Evolutionary conservation across 2,113 vertebrate genomes (phyloP).

Genomic region (Cynoglossus semilaevis): DNA sequence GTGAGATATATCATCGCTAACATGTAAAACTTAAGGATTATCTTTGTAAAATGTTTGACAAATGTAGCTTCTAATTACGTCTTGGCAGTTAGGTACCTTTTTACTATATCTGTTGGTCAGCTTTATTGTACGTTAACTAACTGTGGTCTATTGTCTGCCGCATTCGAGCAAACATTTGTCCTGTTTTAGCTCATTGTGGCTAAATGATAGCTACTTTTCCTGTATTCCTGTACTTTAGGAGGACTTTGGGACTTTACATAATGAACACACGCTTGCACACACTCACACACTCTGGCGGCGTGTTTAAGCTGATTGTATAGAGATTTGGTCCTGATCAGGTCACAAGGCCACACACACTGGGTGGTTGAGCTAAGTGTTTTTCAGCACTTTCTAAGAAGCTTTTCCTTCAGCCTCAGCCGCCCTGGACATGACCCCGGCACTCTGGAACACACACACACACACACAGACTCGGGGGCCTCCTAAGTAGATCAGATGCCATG

Average conservation of each 20-base stretch:
- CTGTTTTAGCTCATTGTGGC: background rate
- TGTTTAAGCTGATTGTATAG: conserved; percentile 28
- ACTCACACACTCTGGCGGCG: conserved; percentile 6
- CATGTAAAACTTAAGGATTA: too few relatives aligned
- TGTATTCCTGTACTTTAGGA: too few relatives aligned
- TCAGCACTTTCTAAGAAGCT: conserved; percentile 60
- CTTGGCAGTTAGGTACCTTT: too few relatives aligned
- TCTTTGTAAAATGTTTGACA: too few relatives aligned
- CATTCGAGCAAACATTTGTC: too few relatives aligned
- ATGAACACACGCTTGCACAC: conserved; percentile 9
- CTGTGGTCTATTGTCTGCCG: too few relatives aligned
- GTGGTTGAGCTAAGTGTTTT: conserved; percentile 61
- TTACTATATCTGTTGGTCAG: too few relatives aligned
- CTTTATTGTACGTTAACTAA: too few relatives aligned
- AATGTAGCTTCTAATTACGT: too few relatives aligned
- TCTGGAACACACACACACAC: conserved; percentile 55
- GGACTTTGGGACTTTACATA: too few relatives aligned
- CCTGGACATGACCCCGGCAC: conserved; percentile 61
- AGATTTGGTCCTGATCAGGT: conserved; percentile 42
- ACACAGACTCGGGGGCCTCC: conserved; percentile 44
- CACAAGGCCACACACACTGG: conserved; percentile 48
- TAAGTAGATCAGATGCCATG: conserved; percentile 71
- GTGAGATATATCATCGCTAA: too few relatives aligned
- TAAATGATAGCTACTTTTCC: too few relatives aligned
- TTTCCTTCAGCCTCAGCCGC: conserved; percentile 46